A percentile compares a stretch with the other conserved stretches of the same genome.
phyloP scores from a whole-genome alignment of 2,113 vertebrate genomes.

The Bambusicola thoracicus region DNA sequence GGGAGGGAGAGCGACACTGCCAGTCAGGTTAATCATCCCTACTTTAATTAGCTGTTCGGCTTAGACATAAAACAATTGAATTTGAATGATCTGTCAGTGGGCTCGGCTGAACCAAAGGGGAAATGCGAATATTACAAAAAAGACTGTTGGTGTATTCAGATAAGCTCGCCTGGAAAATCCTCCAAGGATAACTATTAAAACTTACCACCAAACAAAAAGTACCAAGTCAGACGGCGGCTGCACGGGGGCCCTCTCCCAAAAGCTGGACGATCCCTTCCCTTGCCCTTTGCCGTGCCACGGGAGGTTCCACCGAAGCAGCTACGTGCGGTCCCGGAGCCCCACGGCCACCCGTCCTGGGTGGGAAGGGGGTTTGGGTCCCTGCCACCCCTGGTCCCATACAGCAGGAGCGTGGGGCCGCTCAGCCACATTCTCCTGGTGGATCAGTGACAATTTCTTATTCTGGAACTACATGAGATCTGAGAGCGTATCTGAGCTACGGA shows the following conservation, averaged over 20 bases:
- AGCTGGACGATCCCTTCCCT: constrained; percentile 56
- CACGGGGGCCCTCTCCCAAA: constrained; percentile 67
- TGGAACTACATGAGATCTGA: neutral
- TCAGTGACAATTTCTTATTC: neutral
- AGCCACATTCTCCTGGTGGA: neutral
- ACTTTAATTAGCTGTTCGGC: constrained; percentile 94
- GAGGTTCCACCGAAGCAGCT: constrained; percentile 38
- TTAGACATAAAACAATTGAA: constrained; percentile 92
- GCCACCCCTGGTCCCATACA: accelerated
- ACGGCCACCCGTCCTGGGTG: neutral
- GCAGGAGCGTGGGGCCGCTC: neutral
- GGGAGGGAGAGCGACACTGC: constrained; percentile 82
- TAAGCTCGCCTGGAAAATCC: constrained; percentile 82
- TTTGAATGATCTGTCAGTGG: constrained; percentile 90
- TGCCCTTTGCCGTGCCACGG: neutral
- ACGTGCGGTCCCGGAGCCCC: constrained; percentile 7
- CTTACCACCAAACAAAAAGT: constrained; percentile 85
- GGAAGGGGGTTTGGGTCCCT: neutral
- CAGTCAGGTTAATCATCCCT: constrained; percentile 95
- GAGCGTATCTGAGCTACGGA: constrained; percentile 60
- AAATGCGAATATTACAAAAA: constrained; percentile 86
- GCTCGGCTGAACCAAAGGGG: constrained; percentile 87
- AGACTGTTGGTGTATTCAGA: constrained; percentile 85
- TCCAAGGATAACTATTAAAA: constrained; percentile 85
- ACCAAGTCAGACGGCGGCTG: constrained; percentile 73